Evolutionary conservation across 2,888 invertebrate genomes (phyloP), one percentile per base, ranked within the genome.

Genomic region (Geotrupes spiniger): DNA sequence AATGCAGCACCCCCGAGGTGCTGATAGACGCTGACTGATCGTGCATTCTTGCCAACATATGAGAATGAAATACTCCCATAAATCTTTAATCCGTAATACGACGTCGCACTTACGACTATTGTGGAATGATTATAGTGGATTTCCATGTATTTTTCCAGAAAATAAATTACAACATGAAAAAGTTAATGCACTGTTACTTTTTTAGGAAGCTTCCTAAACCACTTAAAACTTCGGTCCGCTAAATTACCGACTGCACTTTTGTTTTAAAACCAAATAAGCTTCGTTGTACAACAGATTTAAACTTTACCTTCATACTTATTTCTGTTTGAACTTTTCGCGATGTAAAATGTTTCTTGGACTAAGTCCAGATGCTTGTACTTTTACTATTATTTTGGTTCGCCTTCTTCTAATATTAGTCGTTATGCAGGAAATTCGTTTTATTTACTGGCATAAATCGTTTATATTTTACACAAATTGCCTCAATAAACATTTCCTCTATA

Each of bases 91-190:
- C 55, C 61, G 51, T 37, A 54, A 54, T 54, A 53, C 56, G 51
- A 46, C 41, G 28, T 21, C 28, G 21, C 44, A 38, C 27, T 46
- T 45, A 41, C 44, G 49, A 52, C 53, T 52, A 57, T 59, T 60
- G 55, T 56, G 37, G 49, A 49, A 53, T 54, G 62, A 63, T 63
- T 59, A 59, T 65, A 66, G 63, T 63, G 63, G 59, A 56, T 65
- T 65, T 65, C 56, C 63, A 52, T 64, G 66, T 66, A 65, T 64
- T 63, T 63, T 63, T 57, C 61, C 46, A 50, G 51, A 52, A 63
- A 64, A 64, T 65, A 65, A 65, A 66, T 66, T 63, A 59, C 63
- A 54, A 60, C 63, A 57, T 43, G 29, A 31, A 46, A 39, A 46
- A 39, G 39, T 46, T 64, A 66, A 64, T 63, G 64, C 59, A 51